Conservation (phyloP, 2,888 invertebrate species). For the Limnephilus auricula region DNA sequence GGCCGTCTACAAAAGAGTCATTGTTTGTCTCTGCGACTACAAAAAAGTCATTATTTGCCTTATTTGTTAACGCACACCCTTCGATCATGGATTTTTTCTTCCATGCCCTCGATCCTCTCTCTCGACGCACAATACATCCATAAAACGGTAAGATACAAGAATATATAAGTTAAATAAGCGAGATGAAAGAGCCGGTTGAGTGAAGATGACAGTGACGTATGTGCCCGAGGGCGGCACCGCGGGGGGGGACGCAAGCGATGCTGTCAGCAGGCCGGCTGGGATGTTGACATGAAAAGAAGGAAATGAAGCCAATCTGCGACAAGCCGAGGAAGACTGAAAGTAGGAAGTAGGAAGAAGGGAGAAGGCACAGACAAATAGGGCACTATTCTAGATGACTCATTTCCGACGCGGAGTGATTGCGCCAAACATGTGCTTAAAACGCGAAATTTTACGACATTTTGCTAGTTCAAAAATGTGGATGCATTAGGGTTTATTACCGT, state of each 20-base stretch:
- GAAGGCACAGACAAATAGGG: background rate
- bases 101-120: background rate
- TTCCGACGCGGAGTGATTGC: background rate
- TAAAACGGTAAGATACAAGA: background rate
- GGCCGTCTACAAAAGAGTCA: too few relatives aligned
- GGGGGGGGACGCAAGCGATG: background rate
- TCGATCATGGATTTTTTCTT: background rate
- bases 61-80: background rate
- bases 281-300: conserved; percentile 62
- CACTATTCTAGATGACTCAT: background rate
- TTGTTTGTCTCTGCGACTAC: background rate
- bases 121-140: background rate
- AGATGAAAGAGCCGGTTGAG: background rate
- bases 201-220: conserved; percentile 24
- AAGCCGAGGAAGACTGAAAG: background rate
- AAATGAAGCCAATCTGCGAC: conserved; percentile 7
- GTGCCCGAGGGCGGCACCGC: background rate
- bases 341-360: background rate
- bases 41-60: background rate
- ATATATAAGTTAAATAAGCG: background rate
- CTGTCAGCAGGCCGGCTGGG: conserved; percentile 58
- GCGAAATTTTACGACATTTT: background rate
- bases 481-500: too few relatives aligned
- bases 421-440: background rate
- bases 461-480: background rate